These are phyloP conservation scores for Drosophila takahashii DNA, from an alignment of 1,140 invertebrate genomes.

Conservation along the genomic window DNA sequence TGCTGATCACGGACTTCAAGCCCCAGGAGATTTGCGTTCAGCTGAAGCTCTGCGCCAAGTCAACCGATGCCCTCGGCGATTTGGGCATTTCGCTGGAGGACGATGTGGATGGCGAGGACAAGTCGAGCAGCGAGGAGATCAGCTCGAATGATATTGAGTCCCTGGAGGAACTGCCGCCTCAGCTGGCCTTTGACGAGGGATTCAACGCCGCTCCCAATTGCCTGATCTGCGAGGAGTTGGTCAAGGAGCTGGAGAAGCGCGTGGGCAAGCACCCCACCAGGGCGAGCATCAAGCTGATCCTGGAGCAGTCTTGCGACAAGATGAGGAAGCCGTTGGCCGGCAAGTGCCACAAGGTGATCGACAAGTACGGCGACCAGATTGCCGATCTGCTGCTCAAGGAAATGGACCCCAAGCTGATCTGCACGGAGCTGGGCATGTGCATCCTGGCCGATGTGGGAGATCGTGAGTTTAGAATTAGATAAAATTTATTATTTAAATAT, in stretches of 20 bases:
- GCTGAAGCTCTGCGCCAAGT: slow-evolving; percentile 89
- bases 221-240: slow-evolving; percentile 70
- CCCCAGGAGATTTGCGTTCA: slow-evolving; percentile 92
- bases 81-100: slow-evolving; percentile 59
- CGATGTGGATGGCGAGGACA: slow-evolving; percentile 39
- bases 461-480: slow-evolving; percentile 55
- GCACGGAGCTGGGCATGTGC: slow-evolving; percentile 72
- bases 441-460: slow-evolving; percentile 65
- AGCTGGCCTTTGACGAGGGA: slow-evolving; percentile 74
- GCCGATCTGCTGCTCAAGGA: slow-evolving; percentile 69
- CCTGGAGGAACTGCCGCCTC: slow-evolving; percentile 50
- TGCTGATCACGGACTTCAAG: slow-evolving; percentile 90
- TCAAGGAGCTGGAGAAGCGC: slow-evolving; percentile 72
- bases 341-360: slow-evolving; percentile 77
- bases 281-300: slow-evolving; percentile 65
- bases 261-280: slow-evolving; percentile 62
- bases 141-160: slow-evolving; percentile 60
- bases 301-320: slow-evolving; percentile 68
- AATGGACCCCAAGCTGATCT: slow-evolving; percentile 82
- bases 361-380: slow-evolving; percentile 74
- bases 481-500: background rate
- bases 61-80: slow-evolving; percentile 69
- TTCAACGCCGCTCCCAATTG: slow-evolving; percentile 65
- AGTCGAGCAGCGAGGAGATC: slow-evolving; percentile 59
- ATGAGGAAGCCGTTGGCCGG: slow-evolving; percentile 59